Evolutionary conservation across 1,140 invertebrate genomes (phyloP).

Genomic region (Drosophila mauritiana): DNA sequence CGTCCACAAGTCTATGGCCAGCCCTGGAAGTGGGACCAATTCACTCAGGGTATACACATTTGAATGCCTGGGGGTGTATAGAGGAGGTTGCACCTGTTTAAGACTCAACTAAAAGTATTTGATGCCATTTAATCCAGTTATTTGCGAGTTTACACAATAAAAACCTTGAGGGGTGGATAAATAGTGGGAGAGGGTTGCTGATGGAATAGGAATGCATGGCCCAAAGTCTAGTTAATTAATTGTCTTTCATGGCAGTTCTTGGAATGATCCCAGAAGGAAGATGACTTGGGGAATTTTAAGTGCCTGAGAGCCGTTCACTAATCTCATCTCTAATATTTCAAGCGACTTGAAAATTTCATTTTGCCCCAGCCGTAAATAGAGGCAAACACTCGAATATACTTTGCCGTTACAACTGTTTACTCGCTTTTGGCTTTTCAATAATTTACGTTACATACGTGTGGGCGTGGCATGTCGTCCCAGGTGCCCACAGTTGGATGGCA

Average conservation of each 20-base stretch:
- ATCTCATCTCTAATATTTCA: conserved; percentile 32
- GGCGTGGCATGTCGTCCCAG: conserved; percentile 36
- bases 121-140: conserved; percentile 81
- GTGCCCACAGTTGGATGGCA: conserved; percentile 55
- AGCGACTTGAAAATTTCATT: conserved; percentile 22
- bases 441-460: conserved; percentile 54
- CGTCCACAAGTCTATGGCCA: conserved; percentile 35
- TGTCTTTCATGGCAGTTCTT: conserved; percentile 48
- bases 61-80: conserved; percentile 31
- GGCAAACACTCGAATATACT: conserved; percentile 48
- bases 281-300: conserved; percentile 55
- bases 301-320: conserved; percentile 17
- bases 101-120: conserved; percentile 76
- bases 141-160: conserved; percentile 81
- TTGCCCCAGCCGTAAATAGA: conserved; percentile 20
- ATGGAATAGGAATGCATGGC: conserved; percentile 50
- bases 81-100: conserved; percentile 66
- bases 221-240: conserved; percentile 79
- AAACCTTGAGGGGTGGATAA: conserved; percentile 40
- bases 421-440: conserved; percentile 60
- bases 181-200: not conserved
- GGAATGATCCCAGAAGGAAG: conserved; percentile 18
- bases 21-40: conserved; percentile 7
- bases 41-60: conserved; percentile 23
- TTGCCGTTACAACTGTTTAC: conserved; percentile 56